Percentiles rank a stretch among this genome's conserved stretches.
phyloP scores from a whole-genome alignment of 1,140 invertebrate species.

The Muscidifurax raptorellus region DNA sequence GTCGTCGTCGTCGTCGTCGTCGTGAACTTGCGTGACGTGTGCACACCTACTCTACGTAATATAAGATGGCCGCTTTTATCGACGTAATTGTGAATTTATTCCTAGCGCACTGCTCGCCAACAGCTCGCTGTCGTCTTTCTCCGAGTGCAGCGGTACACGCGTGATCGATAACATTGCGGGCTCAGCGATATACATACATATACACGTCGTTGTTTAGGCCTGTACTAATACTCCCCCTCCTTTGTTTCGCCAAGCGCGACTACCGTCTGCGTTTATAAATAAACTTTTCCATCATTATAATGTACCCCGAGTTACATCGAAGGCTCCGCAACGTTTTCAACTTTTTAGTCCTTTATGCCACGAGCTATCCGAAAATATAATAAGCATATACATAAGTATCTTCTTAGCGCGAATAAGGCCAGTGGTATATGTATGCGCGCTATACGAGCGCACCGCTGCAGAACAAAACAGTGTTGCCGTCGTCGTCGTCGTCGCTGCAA shows the following conservation, averaged over 20 bases:
- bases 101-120: neutral
- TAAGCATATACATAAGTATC: neutral
- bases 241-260: too few species aligned
- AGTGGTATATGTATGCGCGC: too few species aligned
- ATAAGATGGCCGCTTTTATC: constrained; percentile 27
- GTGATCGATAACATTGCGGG: constrained; percentile 11
- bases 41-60: too few species aligned
- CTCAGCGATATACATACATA: neutral
- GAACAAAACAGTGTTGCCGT: constrained; percentile 48
- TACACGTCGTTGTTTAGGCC: neutral
- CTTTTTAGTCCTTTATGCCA: too few species aligned
- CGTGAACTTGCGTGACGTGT: constrained; percentile 12
- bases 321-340: too few species aligned
- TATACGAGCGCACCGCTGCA: neutral
- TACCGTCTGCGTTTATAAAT: too few species aligned
- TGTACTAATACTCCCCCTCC: too few species aligned
- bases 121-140: neutral
- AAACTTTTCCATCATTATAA: too few species aligned
- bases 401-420: too few species aligned
- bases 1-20: too few species aligned
- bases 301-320: too few species aligned
- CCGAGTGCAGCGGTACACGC: neutral
- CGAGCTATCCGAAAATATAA: neutral
- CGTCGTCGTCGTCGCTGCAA: constrained; percentile 1
- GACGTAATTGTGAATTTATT: constrained; percentile 33